Base-by-base conservation (phyloP, 2,888 invertebrate genomes). In the Apocheima hispidaria region DNA sequence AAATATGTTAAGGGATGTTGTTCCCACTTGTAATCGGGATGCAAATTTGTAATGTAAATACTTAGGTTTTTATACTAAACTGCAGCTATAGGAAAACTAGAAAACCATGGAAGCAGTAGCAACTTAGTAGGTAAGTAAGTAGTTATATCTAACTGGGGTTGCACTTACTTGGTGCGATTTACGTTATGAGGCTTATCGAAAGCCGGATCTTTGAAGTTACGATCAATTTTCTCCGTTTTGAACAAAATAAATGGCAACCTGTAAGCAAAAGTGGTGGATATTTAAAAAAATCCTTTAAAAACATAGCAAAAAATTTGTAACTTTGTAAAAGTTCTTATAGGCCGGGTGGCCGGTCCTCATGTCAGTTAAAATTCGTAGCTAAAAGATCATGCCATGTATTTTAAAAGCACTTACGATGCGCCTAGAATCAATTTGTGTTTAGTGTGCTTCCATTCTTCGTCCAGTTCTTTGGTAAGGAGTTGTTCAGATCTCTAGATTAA, bases 181-280 rank as follows among this genome's bases (percentile, higher is more conserved):
- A 81, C 68, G 54, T 74, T 63, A 0, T 71, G 55, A 18, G 89
- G 89, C 53, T 83, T 88, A 33, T 90, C 90, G 60, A 92, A 89
- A 2, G 86, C 83, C 0, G 89, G 84, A 56, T 92, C 92, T 63
- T 63, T 81, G 23, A 92, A 86, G 36, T 82, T 87, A 33, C 84
- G 83, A 58, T 92, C 90, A 52, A 92, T 84, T 74, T 79, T 86
- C 36, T 80, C 92, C 3, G 88, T 88, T 63, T 90, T 90, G 69
- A 92, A 92, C 51, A 92, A 75, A 60, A 92, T 91, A 56, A 92
- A 92, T 1, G 92, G 92, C 49, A 90, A 77, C 36, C 92, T 92
- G 79, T 53, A 85, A 81, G 55, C 35, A 18, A 28, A 41, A 30
- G 7, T 33, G n/a, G n/a, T 26, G 14, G 0, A 14, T 35, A n/a